Evolutionary conservation across 2,113 vertebrate species (phyloP), one percentile per base, ranked within the genome.

Genomic region (Carassius carassius): DNA sequence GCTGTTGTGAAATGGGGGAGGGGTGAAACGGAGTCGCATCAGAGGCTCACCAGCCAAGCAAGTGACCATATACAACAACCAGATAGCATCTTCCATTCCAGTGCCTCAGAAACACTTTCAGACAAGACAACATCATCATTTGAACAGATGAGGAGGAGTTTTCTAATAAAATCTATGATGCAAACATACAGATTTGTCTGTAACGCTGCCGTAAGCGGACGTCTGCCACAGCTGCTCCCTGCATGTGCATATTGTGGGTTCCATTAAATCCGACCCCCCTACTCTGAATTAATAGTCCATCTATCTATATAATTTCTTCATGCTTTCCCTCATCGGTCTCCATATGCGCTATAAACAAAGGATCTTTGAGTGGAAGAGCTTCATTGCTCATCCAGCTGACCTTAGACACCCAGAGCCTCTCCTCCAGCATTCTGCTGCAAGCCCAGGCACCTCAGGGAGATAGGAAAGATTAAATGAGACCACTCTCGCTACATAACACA

Each of bases 351-450:
- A 78, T 90, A 90, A 91, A 93, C 86, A 91, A 88, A 90, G 86
- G 41, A 75, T 54, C 81, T 84, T 78, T 74, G 21, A 84, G 47
- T 21, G 23, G 72, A 87, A 80, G 78, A 49, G 82, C 79, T 82
- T 86, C 88, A 87, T 84, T 87, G 89, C 86, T 92, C 91, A 88
- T 92, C 88, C 85, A 90, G 87, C 60, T 91, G 89, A 91, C 81
- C 86, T 87, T 56, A 87, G 87, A 89, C 86, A 23, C 89, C 87
- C 78, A 85, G 56, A 17, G 82, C 89, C 90, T 90, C 87, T 84
- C 90, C 87, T 83, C 74, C 90, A 87, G 86, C 84, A 90, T 88
- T 88, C 91, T 92, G 86, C 65, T 70, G 88, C 81, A 88, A 90
- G 89, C 89, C 85, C 51, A 85, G 90, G 88, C 91, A 87, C 90